Conservation (phyloP, 2,888 invertebrate genomes). For the Alsophila aescularia region DNA sequence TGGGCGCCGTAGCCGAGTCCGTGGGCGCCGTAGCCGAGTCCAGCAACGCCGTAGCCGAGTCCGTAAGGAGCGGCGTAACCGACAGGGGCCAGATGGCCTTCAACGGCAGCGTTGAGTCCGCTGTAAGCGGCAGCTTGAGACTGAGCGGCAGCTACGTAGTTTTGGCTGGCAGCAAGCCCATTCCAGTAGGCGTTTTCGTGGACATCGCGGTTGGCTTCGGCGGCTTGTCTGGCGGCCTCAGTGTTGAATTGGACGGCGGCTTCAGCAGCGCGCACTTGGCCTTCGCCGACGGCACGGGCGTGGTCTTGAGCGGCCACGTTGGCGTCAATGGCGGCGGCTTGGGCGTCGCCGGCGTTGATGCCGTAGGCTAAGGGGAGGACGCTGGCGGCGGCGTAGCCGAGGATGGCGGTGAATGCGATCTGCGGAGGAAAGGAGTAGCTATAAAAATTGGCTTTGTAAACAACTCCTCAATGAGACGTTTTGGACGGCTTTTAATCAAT, state of each 20-base stretch:
- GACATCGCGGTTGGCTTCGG: conserved; percentile 69
- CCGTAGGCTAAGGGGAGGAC: conserved; percentile 65
- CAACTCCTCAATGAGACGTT: too few relatives aligned
- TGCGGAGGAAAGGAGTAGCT: conserved; percentile 37
- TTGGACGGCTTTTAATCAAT: too few relatives aligned
- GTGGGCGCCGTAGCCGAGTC: conserved; percentile 19
- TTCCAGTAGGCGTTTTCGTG: conserved; percentile 79
- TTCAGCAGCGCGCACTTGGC: conserved; percentile 70
- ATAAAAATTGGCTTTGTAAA: too few relatives aligned
- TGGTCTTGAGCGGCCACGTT: conserved; percentile 69
- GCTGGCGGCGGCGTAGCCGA: conserved; percentile 79
- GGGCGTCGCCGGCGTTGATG: conserved; percentile 73
- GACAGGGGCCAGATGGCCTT: conserved; percentile 34
- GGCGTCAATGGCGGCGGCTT: conserved; percentile 77
- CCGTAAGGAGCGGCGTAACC: conserved; percentile 22
- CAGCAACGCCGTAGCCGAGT: conserved; percentile 44
- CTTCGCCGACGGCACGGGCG: conserved; percentile 66
- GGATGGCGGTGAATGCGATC: conserved; percentile 78
- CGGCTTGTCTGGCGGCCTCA: conserved; percentile 61
- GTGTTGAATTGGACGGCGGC: conserved; percentile 70
- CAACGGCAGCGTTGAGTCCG: conserved; percentile 58
- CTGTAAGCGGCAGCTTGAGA: conserved; percentile 71
- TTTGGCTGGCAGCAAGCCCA: conserved; percentile 70
- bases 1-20: conserved; percentile 25
- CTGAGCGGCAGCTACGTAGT: conserved; percentile 74